Evolutionary conservation across 2,888 invertebrate species (phyloP), one percentile per base, ranked within the genome.

Genomic region (Gnatocerus cornutus): DNA sequence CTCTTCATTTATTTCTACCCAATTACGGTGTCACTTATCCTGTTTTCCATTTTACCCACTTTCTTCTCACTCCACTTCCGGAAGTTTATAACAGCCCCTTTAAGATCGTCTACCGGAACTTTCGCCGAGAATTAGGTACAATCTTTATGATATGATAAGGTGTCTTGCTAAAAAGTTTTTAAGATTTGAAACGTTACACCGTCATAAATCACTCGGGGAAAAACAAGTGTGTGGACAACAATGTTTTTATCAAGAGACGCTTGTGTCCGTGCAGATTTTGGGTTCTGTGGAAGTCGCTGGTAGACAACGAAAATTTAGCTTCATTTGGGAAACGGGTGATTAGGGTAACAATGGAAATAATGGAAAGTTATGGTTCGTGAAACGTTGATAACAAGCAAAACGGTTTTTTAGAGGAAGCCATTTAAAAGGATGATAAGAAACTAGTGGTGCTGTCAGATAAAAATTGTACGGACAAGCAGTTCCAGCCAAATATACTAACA

Each of bases 91-190:
- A 8, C n/a, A 53, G 52, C 37, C 52, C 10, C 10, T 33, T 33
- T 6, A 55, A 39, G 55, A 39, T 55, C 55, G 55, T 33, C 33
- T 37, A 55, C 55, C 55, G 14, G 37, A 16, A 55, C 37, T 55
- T 55, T 55, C 21, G 9, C 30, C 10, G 43, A 37, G 37, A 37
- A 37, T 37, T 37, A 37, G 3, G 37, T 37, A 37, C 9, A 37
- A 37, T 37, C 9, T 6, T 37, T 37, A 37, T 37, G 7, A n/a
- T 8, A 37, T 37, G 37, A 8, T 37, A 37, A 37, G n/a, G n/a
- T n/a, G 37, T 37, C 37, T 37, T 37, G 37, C 37, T 37, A 7
- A 37, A 37, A 37, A 37, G 37, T 37, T 37, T 37, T 37, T 37
- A 5, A 37, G 6, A n/a, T 37, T 37, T 37, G 37, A 37, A 37